phyloP scores from a whole-genome alignment of 2,888 invertebrate species.

The Spicauda simplicius region DNA sequence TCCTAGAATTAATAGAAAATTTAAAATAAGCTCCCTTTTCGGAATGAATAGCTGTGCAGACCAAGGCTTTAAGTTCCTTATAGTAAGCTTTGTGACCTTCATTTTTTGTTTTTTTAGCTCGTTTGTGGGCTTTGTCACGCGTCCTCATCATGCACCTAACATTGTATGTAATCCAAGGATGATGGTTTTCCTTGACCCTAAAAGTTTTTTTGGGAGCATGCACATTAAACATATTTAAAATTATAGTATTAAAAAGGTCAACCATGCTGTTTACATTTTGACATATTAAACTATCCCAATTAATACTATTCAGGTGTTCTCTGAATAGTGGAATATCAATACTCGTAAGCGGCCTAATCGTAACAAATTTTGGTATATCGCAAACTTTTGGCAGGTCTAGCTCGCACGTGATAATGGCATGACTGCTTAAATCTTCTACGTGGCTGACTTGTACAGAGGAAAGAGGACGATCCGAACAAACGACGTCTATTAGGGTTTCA shows the following conservation, averaged over 20 bases:
- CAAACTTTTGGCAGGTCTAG: too few relatives aligned
- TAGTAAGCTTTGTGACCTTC: not conserved
- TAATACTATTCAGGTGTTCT: not conserved
- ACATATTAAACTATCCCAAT: conserved; percentile 5
- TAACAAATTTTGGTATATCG: too few relatives aligned
- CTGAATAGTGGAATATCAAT: not conserved
- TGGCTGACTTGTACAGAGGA: too few relatives aligned
- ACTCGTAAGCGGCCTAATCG: too few relatives aligned
- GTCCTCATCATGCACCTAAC: not conserved
- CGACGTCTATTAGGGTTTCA: not conserved
- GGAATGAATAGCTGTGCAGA: not conserved
- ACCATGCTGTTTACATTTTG: not conserved
- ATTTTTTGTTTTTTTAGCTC: not conserved
- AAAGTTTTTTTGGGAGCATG: not conserved
- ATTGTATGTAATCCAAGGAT: conserved; percentile 1
- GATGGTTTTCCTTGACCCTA: not conserved
- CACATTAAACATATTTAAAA: not conserved
- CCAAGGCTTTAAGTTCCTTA: not conserved
- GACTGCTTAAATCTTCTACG: too few relatives aligned
- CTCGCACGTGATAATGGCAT: too few relatives aligned
- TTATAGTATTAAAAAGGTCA: too few relatives aligned
- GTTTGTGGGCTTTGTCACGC: not conserved
- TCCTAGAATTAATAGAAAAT: not conserved
- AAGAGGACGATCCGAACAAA: too few relatives aligned
- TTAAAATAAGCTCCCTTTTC: not conserved